Percentiles rank a stretch among this genome's conserved stretches.
phyloP scores from a whole-genome alignment of 2,888 invertebrate species.

The Hyposoter didymator region DNA sequence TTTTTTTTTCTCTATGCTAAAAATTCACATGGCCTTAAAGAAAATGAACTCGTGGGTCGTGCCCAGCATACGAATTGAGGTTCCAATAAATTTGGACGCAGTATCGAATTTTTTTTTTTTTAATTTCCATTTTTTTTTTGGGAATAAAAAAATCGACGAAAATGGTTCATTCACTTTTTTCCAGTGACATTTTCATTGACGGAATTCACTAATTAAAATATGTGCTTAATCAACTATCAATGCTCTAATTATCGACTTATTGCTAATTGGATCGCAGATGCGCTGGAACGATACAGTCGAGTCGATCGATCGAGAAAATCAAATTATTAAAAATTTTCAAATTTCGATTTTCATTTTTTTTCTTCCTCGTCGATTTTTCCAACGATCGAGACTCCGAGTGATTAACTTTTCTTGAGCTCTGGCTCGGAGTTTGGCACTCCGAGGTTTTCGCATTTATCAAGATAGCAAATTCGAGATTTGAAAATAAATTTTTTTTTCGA shows the following conservation, averaged over 20 bases:
- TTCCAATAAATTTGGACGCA: not conserved
- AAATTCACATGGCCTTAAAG: not conserved
- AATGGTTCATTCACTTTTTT: not conserved
- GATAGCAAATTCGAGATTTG: too few relatives aligned
- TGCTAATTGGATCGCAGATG: not conserved
- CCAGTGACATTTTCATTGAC: not conserved
- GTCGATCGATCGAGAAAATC: not conserved
- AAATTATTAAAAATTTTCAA: not conserved
- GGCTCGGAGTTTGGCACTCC: too few relatives aligned
- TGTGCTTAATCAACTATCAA: not conserved
- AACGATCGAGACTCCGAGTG: too few relatives aligned
- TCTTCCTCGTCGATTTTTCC: not conserved
- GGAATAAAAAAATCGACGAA: not conserved
- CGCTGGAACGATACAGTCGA: constrained; percentile 1
- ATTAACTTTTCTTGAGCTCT: too few relatives aligned
- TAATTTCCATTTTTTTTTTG: not conserved
- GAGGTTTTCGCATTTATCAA: too few relatives aligned
- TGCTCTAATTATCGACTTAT: constrained; percentile 3
- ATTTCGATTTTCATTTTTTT: not conserved
- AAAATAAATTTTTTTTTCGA: too few relatives aligned
- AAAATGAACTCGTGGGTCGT: not conserved
- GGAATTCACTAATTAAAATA: not conserved
- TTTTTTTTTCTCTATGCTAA: not conserved
- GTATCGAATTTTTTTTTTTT: not conserved
- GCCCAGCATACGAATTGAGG: not conserved